These are phyloP conservation scores for Acleris laterana DNA, from an alignment of 2,888 invertebrate genomes.

Conservation along the genomic window DNA sequence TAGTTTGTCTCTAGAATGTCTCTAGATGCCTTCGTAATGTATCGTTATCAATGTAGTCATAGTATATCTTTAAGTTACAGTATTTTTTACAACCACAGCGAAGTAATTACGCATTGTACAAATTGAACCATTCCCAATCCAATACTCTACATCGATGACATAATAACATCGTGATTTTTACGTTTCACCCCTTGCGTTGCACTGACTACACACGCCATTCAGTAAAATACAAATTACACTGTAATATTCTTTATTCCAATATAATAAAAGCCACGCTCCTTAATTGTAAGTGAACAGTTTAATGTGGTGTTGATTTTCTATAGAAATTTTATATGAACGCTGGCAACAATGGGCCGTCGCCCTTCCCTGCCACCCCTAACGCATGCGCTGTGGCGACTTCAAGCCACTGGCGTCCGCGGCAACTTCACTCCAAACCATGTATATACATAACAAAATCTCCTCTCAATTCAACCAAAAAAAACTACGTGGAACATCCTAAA, in stretches of 20 bases:
- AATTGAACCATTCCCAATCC: conserved; percentile 10
- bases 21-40: too few relatives aligned
- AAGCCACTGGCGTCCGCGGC: conserved; percentile 61
- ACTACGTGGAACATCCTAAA: conserved; percentile 65
- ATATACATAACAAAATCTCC: conserved; percentile 78
- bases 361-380: conserved; percentile 68
- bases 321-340: conserved; percentile 62
- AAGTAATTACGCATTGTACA: background rate
- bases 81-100: background rate
- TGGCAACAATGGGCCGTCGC: conserved; percentile 74
- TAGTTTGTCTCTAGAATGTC: too few relatives aligned
- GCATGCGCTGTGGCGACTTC: conserved; percentile 77
- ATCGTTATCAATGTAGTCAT: too few relatives aligned
- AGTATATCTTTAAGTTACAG: too few relatives aligned
- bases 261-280: conserved; percentile 52
- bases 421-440: conserved; percentile 77
- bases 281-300: conserved; percentile 43
- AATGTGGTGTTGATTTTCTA: conserved; percentile 32
- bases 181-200: conserved; percentile 41
- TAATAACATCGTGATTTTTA: conserved; percentile 60
- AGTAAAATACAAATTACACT: conserved; percentile 32
- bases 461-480: conserved; percentile 65
- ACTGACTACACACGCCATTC: conserved; percentile 46
- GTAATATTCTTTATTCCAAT: conserved; percentile 55
- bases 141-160: conserved; percentile 55